phyloP scores from a whole-genome alignment of 2,888 invertebrate genomes.

The Rotaria magnacalcarata region DNA sequence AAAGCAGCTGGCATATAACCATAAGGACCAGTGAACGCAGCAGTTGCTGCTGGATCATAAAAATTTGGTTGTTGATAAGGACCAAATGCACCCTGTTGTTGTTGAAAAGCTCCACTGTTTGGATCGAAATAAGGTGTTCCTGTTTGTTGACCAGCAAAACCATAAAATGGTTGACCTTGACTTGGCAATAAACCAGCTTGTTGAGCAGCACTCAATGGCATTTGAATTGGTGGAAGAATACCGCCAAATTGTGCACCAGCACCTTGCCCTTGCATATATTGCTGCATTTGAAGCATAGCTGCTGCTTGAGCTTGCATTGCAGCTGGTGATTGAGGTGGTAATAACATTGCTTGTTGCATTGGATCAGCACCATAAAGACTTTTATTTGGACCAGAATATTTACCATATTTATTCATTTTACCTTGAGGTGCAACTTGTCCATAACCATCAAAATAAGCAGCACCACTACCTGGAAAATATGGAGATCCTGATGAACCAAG shows the following conservation, averaged over 20 bases:
- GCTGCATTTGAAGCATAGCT: slow-evolving; percentile 19
- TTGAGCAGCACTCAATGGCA: not conserved
- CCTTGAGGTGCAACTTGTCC: not conserved
- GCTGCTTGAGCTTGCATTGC: slow-evolving; percentile 27
- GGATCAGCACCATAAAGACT: not conserved
- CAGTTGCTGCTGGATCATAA: not conserved
- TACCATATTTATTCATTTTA: not conserved
- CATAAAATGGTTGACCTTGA: not conserved
- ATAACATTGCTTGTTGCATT: not conserved
- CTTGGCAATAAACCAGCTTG: not conserved
- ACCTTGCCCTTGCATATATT: slow-evolving; percentile 23
- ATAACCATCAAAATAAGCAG: not conserved
- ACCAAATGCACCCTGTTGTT: slow-evolving; percentile 31
- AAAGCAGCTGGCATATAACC: slow-evolving; percentile 34
- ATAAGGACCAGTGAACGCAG: not conserved
- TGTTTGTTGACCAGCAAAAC: not conserved
- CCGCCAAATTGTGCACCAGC: not conserved
- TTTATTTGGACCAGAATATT: slow-evolving; percentile 16
- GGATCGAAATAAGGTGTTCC: not conserved
- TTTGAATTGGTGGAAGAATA: slow-evolving; percentile 25
- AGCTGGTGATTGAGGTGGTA: not conserved
- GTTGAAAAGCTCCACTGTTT: not conserved
- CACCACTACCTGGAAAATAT: not conserved
- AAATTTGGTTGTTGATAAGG: slow-evolving; percentile 8
- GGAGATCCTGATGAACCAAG: not conserved